Conservation (phyloP, 2,113 vertebrate species). For the Dermatemys mawii region DNA sequence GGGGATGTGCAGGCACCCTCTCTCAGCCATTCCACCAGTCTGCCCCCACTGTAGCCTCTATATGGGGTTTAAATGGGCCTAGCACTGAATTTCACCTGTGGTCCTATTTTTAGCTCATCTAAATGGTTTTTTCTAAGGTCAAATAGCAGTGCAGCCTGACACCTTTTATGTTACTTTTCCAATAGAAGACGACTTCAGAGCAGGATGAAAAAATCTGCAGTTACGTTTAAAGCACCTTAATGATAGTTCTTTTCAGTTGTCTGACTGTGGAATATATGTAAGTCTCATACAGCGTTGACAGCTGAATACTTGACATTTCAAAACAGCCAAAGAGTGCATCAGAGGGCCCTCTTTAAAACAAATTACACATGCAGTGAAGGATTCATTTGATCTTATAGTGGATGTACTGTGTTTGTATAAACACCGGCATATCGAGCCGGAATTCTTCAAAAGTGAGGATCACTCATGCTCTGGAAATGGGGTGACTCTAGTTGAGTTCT, state of each 20-base stretch:
- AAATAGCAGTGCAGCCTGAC: background rate
- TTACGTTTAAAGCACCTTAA: background rate
- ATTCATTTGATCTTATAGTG: background rate
- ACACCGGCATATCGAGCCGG: background rate
- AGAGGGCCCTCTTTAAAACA: background rate
- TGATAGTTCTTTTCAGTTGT: background rate
- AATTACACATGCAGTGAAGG: background rate
- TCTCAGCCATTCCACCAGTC: background rate
- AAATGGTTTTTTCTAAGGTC: background rate
- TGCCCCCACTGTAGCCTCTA: background rate
- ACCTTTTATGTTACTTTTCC: background rate
- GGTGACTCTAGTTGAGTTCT: rapidly evolving
- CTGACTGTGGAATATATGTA: background rate
- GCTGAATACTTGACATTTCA: background rate
- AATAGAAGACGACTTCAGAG: background rate
- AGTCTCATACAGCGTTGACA: background rate
- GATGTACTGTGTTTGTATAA: background rate
- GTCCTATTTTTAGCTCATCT: background rate
- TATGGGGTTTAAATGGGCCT: background rate
- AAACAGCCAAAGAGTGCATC: background rate
- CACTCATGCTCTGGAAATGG: background rate
- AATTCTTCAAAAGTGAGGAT: background rate
- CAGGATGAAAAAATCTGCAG: background rate
- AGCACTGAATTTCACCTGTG: background rate
- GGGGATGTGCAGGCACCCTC: background rate